phyloP scores from a whole-genome alignment of 2,888 invertebrate genomes.

The Rhodophaea formosa region DNA sequence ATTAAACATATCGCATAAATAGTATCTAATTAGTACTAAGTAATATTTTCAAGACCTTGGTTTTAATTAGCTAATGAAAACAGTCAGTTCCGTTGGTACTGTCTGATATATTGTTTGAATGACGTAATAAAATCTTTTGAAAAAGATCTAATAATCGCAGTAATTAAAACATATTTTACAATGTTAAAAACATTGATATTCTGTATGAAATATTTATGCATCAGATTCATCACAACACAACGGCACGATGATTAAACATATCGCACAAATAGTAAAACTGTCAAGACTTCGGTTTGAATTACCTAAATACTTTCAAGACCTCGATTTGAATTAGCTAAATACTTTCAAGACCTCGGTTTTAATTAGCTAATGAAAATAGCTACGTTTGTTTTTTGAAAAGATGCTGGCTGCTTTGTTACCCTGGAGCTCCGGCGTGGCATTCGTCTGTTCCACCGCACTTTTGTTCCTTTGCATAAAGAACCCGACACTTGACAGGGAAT shows the following conservation, averaged over 20 bases:
- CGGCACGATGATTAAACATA: background rate
- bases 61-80: slow-evolving; percentile 2
- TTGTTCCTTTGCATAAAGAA: slow-evolving; percentile 48
- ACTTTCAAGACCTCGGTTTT: background rate
- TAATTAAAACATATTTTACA: no score
- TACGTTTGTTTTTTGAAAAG: slow-evolving; percentile 5
- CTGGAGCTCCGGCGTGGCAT: background rate
- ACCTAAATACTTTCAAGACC: background rate
- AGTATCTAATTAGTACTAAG: no score
- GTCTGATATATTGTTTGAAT: no score
- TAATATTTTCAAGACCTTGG: background rate
- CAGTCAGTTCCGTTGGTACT: background rate
- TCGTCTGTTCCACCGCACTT: slow-evolving; percentile 34
- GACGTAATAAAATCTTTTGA: no score
- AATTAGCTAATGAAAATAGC: slow-evolving; percentile 2
- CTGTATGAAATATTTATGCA: no score
- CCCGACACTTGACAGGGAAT: slow-evolving; percentile 32
- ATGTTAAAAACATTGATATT: no score
- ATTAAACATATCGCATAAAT: background rate
- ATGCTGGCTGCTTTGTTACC: background rate
- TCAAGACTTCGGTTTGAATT: background rate
- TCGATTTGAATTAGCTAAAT: no score
- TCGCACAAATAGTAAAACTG: background rate
- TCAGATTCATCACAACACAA: no score
- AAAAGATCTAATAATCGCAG: no score